Evolutionary conservation across 2,888 invertebrate genomes (phyloP).

Genomic region (Orthonevra nobilis): DNA sequence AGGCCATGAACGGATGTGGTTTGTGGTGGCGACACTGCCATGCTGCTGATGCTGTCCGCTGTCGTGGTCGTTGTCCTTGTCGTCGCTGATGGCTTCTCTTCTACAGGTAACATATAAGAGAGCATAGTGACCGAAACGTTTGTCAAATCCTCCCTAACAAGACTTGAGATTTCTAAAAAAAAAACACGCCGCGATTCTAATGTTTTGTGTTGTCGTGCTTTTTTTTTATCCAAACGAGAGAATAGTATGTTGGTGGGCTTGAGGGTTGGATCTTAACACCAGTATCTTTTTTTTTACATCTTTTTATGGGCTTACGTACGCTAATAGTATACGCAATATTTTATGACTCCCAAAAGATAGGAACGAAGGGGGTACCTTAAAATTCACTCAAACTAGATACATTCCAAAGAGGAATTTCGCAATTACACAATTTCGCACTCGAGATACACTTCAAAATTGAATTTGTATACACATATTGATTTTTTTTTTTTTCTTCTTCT

Average conservation of each 20-base stretch:
- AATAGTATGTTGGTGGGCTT: constrained; percentile 11
- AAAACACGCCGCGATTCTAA: constrained; percentile 23
- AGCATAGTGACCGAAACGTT: constrained; percentile 82
- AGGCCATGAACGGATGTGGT: constrained; percentile 37
- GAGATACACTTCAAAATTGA: constrained; percentile 49
- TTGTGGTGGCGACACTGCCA: constrained; percentile 61
- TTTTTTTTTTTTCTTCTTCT: constrained; percentile 52
- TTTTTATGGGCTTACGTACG: constrained; percentile 10
- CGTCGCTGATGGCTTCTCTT: constrained; percentile 87
- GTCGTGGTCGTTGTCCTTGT: constrained; percentile 69
- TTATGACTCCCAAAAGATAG: constrained; percentile 19
- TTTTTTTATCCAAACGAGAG: constrained; percentile 8
- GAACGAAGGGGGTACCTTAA: no score
- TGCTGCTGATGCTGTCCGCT: no score
- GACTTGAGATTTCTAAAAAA: constrained; percentile 14
- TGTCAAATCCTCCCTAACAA: no score
- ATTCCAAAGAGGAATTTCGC: no score
- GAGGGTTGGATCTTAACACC: constrained; percentile 29
- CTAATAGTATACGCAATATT: constrained; percentile 1
- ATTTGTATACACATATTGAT: constrained; percentile 61
- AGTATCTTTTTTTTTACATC: constrained; percentile 9
- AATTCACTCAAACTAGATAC: constrained; percentile 2
- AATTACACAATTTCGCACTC: constrained; percentile 31
- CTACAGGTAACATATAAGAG: constrained; percentile 90
- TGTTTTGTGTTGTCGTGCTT: no score